Percentiles rank a stretch among this genome's conserved stretches.
Conservation (phyloP, 2,113 vertebrate species). For the Coturnix japonica region DNA sequence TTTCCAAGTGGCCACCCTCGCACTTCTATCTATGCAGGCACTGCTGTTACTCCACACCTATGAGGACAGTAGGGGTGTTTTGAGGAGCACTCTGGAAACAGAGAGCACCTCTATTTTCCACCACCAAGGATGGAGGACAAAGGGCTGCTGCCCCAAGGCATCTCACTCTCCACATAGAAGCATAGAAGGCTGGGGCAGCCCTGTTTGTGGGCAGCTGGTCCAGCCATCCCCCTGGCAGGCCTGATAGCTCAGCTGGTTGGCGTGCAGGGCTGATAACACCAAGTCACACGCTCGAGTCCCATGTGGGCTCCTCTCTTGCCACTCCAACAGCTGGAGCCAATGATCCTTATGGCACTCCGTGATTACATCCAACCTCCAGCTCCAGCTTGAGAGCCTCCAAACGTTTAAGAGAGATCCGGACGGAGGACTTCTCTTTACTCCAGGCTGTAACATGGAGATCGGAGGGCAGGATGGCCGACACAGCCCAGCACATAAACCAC, state of each 20-base stretch:
- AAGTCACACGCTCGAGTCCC: too few species aligned
- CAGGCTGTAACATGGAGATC: rapidly evolving
- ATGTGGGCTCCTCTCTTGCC: too few species aligned
- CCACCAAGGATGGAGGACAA: too few species aligned
- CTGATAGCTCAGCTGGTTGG: too few species aligned
- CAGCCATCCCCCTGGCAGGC: too few species aligned
- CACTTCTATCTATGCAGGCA: background rate
- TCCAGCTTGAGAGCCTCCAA: background rate
- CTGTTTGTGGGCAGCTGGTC: background rate
- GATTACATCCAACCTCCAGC: background rate
- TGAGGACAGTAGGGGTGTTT: conserved; percentile 1
- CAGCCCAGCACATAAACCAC: background rate
- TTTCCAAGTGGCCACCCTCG: background rate
- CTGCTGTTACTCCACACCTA: rapidly evolving
- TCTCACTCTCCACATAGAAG: rapidly evolving
- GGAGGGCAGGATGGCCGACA: background rate
- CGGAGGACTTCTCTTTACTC: background rate
- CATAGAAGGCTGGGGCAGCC: background rate
- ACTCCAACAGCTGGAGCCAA: too few species aligned
- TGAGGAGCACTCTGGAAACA: background rate
- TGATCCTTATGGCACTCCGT: rapidly evolving
- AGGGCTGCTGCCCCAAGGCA: background rate
- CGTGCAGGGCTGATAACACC: too few species aligned
- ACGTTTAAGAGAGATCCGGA: background rate
- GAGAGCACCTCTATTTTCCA: background rate